Evolutionary conservation across 2,888 invertebrate genomes (phyloP), one percentile per base, ranked within the genome.

Genomic region (Phymatocera aterrima): DNA sequence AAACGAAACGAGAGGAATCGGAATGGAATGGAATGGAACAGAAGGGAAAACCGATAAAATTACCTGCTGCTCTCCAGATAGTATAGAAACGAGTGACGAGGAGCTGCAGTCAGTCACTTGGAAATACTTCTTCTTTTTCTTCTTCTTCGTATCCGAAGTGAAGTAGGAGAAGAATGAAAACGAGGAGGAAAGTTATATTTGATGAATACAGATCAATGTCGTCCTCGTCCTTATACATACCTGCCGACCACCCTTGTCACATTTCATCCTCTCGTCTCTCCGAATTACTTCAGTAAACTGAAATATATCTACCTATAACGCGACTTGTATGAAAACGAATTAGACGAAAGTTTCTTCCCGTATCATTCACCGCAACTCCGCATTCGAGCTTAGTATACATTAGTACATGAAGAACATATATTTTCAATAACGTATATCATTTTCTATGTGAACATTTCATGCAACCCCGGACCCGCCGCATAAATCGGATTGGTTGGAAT

Each of bases 71-170:
- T 60, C 57, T 51, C 8, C n/a, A 51, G 51, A 12, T 64, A 64
- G 3, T 21, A 64, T 37, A n/a, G 79, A 81, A 74, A 77, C 61
- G 78, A 68, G 43, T 74, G 24, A 43, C 65, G 70, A 79, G 61
- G 70, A 83, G 81, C n/a, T n/a, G n/a, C 78, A 83, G 79, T 81
- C 85, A 83, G 82, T 85, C 86, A 82, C 80, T 85, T 82, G 84
- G 85, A 86, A 87, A 48, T 61, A 70, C 46, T 57, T 31, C 57
- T 68, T 68, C 79, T 79, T 78, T 78, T 78, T 75, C 24, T 61
- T 65, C 68, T 57, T 57, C 15, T 57, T 28, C 57, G 24, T 28
- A 57, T 57, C 15, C 15, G 28, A 57, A 24, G 57, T 10, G 28
- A 51, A 57, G 12, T 5, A 57, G 28, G 15, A 79, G 68, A 70